These are phyloP conservation scores for Dinocampus coccinellae DNA, from an alignment of 2,888 invertebrate species.

Conservation along the genomic window DNA sequence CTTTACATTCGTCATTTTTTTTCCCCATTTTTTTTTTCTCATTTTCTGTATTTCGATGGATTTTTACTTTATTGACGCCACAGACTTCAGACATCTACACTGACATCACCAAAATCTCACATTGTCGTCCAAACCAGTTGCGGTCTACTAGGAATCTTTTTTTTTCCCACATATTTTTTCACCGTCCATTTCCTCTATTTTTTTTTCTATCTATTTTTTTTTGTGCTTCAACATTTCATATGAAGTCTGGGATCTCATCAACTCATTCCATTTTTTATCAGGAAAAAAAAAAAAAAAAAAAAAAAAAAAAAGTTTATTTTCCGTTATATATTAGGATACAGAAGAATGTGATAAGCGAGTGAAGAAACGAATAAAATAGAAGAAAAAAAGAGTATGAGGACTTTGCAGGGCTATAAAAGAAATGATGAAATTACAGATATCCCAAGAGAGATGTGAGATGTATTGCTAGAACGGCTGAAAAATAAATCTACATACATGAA, in stretches of 20 bases:
- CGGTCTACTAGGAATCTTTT: slow-evolving; percentile 9
- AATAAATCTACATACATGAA: slow-evolving; percentile 2
- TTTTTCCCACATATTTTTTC: background rate
- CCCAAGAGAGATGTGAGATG: background rate
- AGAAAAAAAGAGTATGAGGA: background rate
- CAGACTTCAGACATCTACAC: background rate
- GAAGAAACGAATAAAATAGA: background rate
- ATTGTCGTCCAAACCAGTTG: background rate
- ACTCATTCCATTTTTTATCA: background rate
- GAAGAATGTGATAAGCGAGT: background rate
- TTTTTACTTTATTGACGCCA: background rate
- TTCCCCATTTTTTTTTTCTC: background rate
- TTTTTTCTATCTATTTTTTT: background rate
- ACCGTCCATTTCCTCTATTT: background rate
- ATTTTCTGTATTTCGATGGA: background rate
- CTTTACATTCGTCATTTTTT: background rate
- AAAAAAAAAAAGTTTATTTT: background rate
- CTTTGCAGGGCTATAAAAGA: background rate
- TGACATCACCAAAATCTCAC: background rate
- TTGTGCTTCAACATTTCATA: background rate
- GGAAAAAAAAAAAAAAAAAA: too few species aligned
- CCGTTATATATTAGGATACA: background rate
- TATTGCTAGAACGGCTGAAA: background rate
- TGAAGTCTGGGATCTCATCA: background rate
- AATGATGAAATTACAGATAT: slow-evolving; percentile 4